Conservation (phyloP, 2,113 vertebrate genomes). For the Xenopus laevis region DNA sequence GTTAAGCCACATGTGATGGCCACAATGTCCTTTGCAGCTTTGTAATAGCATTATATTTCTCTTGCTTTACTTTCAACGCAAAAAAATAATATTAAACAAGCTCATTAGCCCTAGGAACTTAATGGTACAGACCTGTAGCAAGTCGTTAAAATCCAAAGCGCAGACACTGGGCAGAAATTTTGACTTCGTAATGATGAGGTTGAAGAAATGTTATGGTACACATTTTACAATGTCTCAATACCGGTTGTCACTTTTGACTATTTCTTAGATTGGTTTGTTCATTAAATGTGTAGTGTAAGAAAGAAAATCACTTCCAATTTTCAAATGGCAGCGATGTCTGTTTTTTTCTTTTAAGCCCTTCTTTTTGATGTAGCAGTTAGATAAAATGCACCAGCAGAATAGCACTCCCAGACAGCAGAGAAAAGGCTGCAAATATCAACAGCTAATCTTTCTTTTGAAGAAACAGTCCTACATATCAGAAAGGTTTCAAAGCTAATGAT, state of each 20-base stretch:
- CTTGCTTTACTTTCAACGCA: too few species aligned
- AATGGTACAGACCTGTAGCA: too few species aligned
- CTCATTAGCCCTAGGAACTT: too few species aligned
- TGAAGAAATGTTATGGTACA: not conserved
- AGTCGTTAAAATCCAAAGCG: too few species aligned
- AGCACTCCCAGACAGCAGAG: conserved; percentile 47
- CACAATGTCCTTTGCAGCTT: too few species aligned
- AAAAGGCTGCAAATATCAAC: conserved; percentile 56
- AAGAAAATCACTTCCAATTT: conserved; percentile 31
- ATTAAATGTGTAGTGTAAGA: conserved; percentile 28
- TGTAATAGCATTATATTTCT: too few species aligned
- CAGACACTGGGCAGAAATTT: too few species aligned
- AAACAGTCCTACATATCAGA: conserved; percentile 53
- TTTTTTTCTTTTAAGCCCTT: conserved; percentile 53
- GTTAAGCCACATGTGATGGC: too few species aligned
- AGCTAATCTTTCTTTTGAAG: conserved; percentile 61
- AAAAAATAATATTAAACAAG: too few species aligned
- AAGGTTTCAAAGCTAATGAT: conserved; percentile 53
- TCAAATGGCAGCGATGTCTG: conserved; percentile 47
- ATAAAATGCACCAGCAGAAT: conserved; percentile 51
- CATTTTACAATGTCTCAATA: not conserved
- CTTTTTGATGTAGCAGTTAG: conserved; percentile 55
- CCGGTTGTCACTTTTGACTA: conserved; percentile 15
- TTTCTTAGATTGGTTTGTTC: conserved; percentile 26
- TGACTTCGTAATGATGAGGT: too few species aligned